These are phyloP conservation scores for Trachelus tabidus DNA, from an alignment of 2,888 invertebrate genomes.

Conservation along the genomic window DNA sequence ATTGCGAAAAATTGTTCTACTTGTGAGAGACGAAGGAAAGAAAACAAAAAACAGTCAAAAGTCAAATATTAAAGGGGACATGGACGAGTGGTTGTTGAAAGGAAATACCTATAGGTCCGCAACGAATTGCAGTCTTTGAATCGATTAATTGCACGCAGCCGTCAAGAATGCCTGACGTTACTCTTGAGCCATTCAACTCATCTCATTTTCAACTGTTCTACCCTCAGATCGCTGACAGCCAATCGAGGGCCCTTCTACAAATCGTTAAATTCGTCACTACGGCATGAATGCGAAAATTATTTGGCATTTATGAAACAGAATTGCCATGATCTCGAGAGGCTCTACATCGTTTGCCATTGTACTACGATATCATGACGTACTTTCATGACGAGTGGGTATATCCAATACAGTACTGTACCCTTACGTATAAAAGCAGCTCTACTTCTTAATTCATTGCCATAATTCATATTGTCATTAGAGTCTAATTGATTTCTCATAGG, in stretches of 20 bases:
- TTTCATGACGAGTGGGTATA: not conserved
- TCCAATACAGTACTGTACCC: not conserved
- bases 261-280: constrained; percentile 6
- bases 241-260: constrained; percentile 21
- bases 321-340: not conserved
- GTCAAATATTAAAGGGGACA: not conserved
- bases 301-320: not conserved
- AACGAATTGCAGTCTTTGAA: not conserved
- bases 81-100: not conserved
- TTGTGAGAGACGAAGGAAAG: constrained; percentile 28
- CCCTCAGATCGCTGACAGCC: not conserved
- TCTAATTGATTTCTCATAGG: not conserved
- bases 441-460: not conserved
- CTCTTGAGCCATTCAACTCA: constrained; percentile 25
- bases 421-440: not conserved
- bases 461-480: not conserved
- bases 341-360: not conserved
- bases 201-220: constrained; percentile 16
- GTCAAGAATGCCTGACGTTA: constrained; percentile 18
- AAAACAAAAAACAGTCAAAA: constrained; percentile 6
- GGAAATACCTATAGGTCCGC: not conserved
- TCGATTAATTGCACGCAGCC: constrained; percentile 29
- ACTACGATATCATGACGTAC: not conserved
- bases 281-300: not conserved
- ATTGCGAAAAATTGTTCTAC: not conserved